Base-by-base conservation (phyloP, 1,140 invertebrate genomes). In the Trigoniulus corallinus region DNA sequence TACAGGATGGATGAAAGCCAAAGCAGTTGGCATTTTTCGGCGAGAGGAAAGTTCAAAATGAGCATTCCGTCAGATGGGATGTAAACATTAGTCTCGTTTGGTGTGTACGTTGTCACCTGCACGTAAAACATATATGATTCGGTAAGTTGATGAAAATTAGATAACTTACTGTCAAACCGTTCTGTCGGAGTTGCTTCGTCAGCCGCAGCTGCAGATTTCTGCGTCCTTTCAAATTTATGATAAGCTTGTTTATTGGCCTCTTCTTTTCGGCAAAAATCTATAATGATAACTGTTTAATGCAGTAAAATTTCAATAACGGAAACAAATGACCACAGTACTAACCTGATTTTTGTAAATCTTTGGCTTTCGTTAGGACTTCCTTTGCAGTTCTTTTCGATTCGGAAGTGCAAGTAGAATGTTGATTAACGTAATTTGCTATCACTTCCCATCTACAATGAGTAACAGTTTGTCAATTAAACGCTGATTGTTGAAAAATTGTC, bases 381-480 rank as follows among this genome's bases (percentile, higher is more conserved):
- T 94, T 92, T 0, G 91, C 84, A 24, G 73, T 74, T 51, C 79
- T 70, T 21, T 57, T 51, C 13, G 61, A 69, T 26, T 64, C 67
- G 53, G 65, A 1, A 55, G 58, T 55, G 15, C 15, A 7, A 67
- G 76, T 49, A 23, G 61, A 62, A 62, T 98, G 94, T 62, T 96
- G 91, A 63, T 91, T 92, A 15, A 98, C 81, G 64, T 93, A 98
- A 62, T 89, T 88, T 0, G 92, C 86, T 1, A 97, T 86, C 0
- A 94, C 88, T 52, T 96, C 91, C 93, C 92, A 98, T 51, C 76
- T 74, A 48, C 48, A 47, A 12, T 48, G 41, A 56, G 15, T 34
- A 34, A 34, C 7, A 34, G 7, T 7, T 34, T 7, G 29, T n/a
- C n/a, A n/a, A n/a, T n/a, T n/a, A n/a, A n/a, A n/a, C n/a, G n/a